These are phyloP conservation scores for Sarcophilus harrisii DNA, from an alignment of 2,797 vertebrate species.

Conservation along the genomic window DNA sequence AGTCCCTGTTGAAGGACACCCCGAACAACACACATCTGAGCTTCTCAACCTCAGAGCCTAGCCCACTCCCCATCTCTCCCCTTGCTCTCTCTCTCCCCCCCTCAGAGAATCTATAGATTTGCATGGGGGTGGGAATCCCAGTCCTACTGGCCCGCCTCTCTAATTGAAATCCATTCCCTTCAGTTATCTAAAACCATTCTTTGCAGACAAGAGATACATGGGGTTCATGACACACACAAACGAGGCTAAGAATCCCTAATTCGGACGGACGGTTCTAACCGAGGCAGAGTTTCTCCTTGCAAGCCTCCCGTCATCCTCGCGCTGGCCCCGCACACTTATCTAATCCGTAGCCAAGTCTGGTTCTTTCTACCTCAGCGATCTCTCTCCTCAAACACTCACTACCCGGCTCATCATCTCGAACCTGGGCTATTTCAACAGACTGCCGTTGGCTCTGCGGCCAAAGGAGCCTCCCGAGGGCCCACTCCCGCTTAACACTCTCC, in stretches of 20 bases:
- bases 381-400: background rate
- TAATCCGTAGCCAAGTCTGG: background rate
- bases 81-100: too few relatives aligned
- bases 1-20: background rate
- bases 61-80: background rate
- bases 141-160: background rate
- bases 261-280: background rate
- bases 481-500: background rate
- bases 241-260: background rate
- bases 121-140: background rate
- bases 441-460: background rate
- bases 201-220: background rate
- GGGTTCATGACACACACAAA: background rate
- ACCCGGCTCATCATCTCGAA: background rate
- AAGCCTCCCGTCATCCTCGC: background rate
- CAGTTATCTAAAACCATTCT: background rate
- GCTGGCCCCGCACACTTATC: background rate
- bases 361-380: background rate
- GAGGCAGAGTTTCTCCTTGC: too few relatives aligned
- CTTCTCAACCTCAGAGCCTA: background rate
- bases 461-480: background rate
- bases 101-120: background rate
- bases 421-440: background rate
- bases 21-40: background rate
- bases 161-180: background rate